phyloP scores from a whole-genome alignment of 2,888 invertebrate genomes.

The Catocala nupta region DNA sequence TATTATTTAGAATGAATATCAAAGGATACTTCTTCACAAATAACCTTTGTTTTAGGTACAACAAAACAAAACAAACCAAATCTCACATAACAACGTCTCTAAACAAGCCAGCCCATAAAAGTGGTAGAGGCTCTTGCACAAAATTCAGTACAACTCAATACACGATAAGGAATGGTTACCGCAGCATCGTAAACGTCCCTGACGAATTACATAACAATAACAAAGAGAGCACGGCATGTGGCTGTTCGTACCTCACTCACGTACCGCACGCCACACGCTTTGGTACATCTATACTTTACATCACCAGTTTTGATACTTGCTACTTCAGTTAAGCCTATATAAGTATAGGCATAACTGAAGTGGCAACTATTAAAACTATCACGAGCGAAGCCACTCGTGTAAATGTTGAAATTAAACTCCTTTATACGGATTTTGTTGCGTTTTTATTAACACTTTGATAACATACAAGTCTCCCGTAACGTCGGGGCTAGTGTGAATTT shows the following conservation, averaged over 20 bases:
- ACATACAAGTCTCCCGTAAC: too few relatives aligned
- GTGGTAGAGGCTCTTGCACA: slow-evolving; percentile 10
- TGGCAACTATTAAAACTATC: too few relatives aligned
- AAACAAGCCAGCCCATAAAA: slow-evolving; percentile 11
- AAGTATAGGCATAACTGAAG: too few relatives aligned
- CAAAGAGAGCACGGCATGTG: slow-evolving; percentile 46
- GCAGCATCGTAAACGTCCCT: slow-evolving; percentile 78
- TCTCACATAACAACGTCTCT: background rate
- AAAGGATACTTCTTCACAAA: too few relatives aligned
- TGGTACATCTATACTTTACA: slow-evolving; percentile 19
- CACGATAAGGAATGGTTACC: slow-evolving; percentile 63
- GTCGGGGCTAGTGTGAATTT: too few relatives aligned
- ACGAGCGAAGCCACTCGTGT: too few relatives aligned
- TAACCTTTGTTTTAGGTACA: background rate
- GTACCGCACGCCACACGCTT: slow-evolving; percentile 48
- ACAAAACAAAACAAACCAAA: background rate
- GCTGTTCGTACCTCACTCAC: slow-evolving; percentile 56
- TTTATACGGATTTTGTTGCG: too few relatives aligned
- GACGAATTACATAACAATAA: slow-evolving; percentile 81
- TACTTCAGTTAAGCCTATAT: too few relatives aligned
- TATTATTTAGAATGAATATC: too few relatives aligned
- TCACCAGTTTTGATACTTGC: slow-evolving; percentile 45
- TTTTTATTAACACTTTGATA: too few relatives aligned
- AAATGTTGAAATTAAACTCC: too few relatives aligned
- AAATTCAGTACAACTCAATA: slow-evolving; percentile 26